phyloP scores from a whole-genome alignment of 2,113 vertebrate genomes.

The Sinocyclocheilus anophthalmus region DNA sequence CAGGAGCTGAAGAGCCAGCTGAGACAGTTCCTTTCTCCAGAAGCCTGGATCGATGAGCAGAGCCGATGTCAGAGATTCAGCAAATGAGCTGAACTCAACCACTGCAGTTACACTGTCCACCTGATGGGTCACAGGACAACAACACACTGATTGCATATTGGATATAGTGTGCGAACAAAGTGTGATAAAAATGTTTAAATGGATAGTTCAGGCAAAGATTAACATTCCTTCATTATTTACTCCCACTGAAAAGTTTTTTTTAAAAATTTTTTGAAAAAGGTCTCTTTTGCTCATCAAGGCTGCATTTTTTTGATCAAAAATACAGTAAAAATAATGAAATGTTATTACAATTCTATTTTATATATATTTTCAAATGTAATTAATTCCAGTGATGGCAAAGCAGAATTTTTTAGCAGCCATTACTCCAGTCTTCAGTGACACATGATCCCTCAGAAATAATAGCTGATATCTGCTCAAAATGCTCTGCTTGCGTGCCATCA shows the following conservation, averaged over 20 bases:
- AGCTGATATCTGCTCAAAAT: too few species aligned
- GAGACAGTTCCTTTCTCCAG: conserved; percentile 76
- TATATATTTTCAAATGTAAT: too few species aligned
- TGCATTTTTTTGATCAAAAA: too few species aligned
- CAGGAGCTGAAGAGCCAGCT: conserved; percentile 83
- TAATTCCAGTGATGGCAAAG: too few species aligned
- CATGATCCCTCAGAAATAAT: too few species aligned
- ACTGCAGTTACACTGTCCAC: conserved; percentile 80
- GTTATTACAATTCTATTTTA: too few species aligned
- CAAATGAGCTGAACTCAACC: conserved; percentile 81
- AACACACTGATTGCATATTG: neutral
- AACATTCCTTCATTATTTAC: neutral
- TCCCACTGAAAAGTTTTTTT: neutral
- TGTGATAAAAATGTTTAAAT: neutral
- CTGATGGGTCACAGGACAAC: conserved; percentile 64
- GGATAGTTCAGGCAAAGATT: neutral
- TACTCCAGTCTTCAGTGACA: too few species aligned
- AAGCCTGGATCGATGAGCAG: conserved; percentile 70
- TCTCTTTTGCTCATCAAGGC: too few species aligned
- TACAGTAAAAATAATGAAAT: too few species aligned
- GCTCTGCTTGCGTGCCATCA: neutral
- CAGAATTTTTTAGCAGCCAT: too few species aligned
- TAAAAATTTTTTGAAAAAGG: too few species aligned
- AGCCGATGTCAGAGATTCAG: conserved; percentile 77
- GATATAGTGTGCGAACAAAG: neutral